Evolutionary conservation across 2,888 invertebrate species (phyloP).

Genomic region (Tachina lurida): DNA sequence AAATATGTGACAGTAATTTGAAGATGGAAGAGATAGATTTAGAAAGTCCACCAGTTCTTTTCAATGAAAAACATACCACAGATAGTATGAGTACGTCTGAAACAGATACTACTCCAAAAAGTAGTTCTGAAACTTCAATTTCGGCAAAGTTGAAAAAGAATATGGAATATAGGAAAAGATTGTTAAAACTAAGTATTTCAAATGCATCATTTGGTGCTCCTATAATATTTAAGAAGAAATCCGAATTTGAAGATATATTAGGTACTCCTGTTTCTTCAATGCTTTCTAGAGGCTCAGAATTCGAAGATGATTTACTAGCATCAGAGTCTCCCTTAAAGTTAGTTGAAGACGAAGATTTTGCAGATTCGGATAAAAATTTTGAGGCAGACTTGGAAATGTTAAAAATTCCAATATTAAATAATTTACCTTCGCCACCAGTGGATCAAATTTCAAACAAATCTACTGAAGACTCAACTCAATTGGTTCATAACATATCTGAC

Average conservation of each 20-base stretch:
- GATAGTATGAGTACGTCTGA: constrained; percentile 69
- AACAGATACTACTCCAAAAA: constrained; percentile 60
- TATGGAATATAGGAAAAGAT: constrained; percentile 75
- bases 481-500: background rate
- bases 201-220: constrained; percentile 75
- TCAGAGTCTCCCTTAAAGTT: constrained; percentile 74
- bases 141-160: constrained; percentile 84
- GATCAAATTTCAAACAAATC: constrained; percentile 1
- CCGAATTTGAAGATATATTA: constrained; percentile 20
- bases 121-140: constrained; percentile 85
- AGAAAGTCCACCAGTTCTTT: constrained; percentile 68
- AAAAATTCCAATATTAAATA: constrained; percentile 75
- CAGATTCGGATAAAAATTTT: constrained; percentile 75
- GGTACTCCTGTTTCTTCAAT: constrained; percentile 67
- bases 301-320: constrained; percentile 71
- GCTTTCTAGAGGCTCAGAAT: constrained; percentile 71
- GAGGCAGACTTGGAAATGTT: constrained; percentile 77
- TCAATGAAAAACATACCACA: constrained; percentile 45
- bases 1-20: background rate
- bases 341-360: constrained; percentile 74
- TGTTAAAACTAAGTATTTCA: constrained; percentile 75
- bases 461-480: background rate
- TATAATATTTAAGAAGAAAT: constrained; percentile 43
- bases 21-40: constrained; percentile 53
- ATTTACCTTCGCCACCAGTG: constrained; percentile 71